Evolutionary conservation across 1,140 invertebrate species (phyloP).

Genomic region (Nasonia giraulti): DNA sequence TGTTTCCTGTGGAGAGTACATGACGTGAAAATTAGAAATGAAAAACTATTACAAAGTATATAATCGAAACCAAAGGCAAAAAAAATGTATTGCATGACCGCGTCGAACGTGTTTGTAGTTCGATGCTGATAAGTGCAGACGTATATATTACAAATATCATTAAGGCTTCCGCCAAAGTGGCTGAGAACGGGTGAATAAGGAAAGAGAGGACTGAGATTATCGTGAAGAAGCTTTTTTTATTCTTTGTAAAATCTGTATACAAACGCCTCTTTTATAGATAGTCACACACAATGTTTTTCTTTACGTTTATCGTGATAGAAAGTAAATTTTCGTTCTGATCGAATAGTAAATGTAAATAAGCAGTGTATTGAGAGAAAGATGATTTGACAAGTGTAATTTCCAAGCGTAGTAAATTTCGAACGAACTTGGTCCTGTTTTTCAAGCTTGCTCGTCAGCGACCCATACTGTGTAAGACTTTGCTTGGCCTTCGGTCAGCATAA

Average conservation of each 20-base stretch:
- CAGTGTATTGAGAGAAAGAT: neutral
- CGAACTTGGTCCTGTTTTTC: constrained; percentile 37
- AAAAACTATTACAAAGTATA: neutral
- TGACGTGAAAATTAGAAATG: neutral
- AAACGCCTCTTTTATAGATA: neutral
- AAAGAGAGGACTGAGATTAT: constrained; percentile 30
- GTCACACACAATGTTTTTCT: neutral
- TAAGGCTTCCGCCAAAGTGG: constrained; percentile 29
- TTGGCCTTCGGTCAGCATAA: constrained; percentile 64
- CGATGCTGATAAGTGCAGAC: neutral
- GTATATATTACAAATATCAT: neutral
- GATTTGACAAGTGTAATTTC: neutral
- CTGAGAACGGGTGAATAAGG: neutral
- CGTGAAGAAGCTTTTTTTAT: neutral
- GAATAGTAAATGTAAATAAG: neutral
- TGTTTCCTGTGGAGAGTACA: neutral
- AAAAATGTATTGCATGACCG: neutral
- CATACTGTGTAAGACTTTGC: constrained; percentile 53
- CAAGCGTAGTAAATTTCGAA: neutral
- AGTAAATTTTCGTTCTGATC: neutral
- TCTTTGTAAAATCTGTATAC: neutral
- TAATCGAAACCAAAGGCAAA: neutral
- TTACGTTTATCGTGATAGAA: neutral
- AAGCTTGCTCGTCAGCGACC: constrained; percentile 12
- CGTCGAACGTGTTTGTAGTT: neutral